These are phyloP conservation scores for Macaria liturata DNA, from an alignment of 2,888 invertebrate species.

Conservation along the genomic window DNA sequence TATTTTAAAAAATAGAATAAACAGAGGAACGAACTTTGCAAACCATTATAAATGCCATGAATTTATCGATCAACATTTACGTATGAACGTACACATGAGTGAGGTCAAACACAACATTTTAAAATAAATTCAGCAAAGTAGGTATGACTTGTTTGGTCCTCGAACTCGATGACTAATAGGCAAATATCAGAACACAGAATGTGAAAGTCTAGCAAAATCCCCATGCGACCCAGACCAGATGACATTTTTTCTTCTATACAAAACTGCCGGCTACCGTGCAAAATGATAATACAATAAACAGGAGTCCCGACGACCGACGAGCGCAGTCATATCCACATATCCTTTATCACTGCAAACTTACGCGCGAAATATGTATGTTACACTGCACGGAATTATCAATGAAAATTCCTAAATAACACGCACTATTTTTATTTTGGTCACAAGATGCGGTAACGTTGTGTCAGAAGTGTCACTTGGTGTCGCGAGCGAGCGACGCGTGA, in stretches of 20 bases:
- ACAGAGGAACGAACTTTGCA: too few relatives aligned
- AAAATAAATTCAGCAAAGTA: too few relatives aligned
- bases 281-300: slow-evolving; percentile 47
- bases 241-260: slow-evolving; percentile 19
- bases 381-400: slow-evolving; percentile 43
- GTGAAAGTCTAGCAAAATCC: slow-evolving; percentile 31
- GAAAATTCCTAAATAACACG: slow-evolving; percentile 36
- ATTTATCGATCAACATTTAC: too few relatives aligned
- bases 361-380: slow-evolving; percentile 34
- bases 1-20: too few relatives aligned
- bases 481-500: slow-evolving; percentile 48
- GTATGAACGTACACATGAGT: too few relatives aligned
- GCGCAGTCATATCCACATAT: slow-evolving; percentile 72
- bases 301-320: slow-evolving; percentile 55
- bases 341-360: slow-evolving; percentile 69
- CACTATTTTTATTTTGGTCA: slow-evolving; percentile 33
- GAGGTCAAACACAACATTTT: too few relatives aligned
- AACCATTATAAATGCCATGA: too few relatives aligned
- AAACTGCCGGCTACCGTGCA: slow-evolving; percentile 33
- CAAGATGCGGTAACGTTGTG: slow-evolving; percentile 28
- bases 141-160: slow-evolving; percentile 11
- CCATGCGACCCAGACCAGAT: slow-evolving; percentile 14
- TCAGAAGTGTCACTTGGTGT: slow-evolving; percentile 23
- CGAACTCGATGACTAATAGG: slow-evolving; percentile 32
- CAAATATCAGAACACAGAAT: slow-evolving; percentile 22